Conservation (phyloP, 1,140 invertebrate species). For the Hestina assimilis region DNA sequence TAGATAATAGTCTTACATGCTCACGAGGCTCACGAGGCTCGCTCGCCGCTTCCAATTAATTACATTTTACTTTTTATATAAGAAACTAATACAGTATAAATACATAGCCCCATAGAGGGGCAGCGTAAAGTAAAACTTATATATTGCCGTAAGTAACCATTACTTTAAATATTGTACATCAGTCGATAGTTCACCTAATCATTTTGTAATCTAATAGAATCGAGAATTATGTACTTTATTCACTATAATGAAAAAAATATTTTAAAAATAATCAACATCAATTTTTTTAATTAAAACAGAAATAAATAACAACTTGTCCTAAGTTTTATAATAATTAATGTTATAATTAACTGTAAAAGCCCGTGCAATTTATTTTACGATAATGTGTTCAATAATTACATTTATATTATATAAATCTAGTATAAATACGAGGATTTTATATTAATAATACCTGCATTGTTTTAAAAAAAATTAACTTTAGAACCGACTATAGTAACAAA, state of each 20-base stretch:
- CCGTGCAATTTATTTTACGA: conserved; percentile 75
- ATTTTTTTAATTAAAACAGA: conserved; percentile 75
- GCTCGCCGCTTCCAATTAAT: conserved; percentile 68
- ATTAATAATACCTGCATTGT: conserved; percentile 78
- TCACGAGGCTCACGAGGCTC: conserved; percentile 65
- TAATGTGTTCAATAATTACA: conserved; percentile 74
- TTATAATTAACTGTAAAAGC: conserved; percentile 78
- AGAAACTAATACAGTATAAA: conserved; percentile 74
- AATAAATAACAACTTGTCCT: conserved; percentile 80
- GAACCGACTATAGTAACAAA: conserved; percentile 61
- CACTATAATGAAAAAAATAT: conserved; percentile 74
- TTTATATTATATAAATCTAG: conserved; percentile 75
- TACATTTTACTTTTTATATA: conserved; percentile 73
- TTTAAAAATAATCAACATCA: conserved; percentile 78
- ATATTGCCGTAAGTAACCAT: conserved; percentile 77
- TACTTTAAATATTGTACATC: conserved; percentile 80
- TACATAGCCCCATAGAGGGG: conserved; percentile 50
- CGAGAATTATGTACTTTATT: conserved; percentile 78
- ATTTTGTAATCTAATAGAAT: conserved; percentile 75
- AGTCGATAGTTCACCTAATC: conserved; percentile 77
- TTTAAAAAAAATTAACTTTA: conserved; percentile 74
- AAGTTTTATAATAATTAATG: conserved; percentile 76
- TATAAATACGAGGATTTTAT: conserved; percentile 76
- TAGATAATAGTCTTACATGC: conserved; percentile 75
- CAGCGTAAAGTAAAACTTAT: conserved; percentile 74